Evolutionary conservation across 2,888 invertebrate genomes (phyloP).

Genomic region (Dasysyrphus albostriatus): DNA sequence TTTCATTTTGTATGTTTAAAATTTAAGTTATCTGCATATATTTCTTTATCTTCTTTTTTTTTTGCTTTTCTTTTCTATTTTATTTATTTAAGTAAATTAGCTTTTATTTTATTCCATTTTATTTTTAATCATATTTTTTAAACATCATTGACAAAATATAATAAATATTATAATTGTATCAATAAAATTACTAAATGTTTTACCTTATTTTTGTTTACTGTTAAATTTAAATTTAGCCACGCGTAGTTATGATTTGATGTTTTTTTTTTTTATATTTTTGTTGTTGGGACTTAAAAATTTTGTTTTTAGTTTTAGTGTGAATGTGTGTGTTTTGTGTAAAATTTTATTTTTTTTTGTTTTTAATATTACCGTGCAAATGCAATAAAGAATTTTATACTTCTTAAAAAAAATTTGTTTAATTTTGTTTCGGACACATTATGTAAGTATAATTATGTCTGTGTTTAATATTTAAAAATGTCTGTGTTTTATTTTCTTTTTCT

Average conservation of each 20-base stretch:
- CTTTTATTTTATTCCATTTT: conserved; percentile 55
- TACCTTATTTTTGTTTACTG: conserved; percentile 21
- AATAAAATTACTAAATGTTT: conserved; percentile 64
- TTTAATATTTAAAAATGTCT: conserved; percentile 8
- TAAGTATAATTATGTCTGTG: conserved; percentile 15
- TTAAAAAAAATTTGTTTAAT: conserved; percentile 62
- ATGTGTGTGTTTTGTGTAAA: conserved; percentile 50
- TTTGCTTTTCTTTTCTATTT: conserved; percentile 18
- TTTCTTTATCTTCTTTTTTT: conserved; percentile 44
- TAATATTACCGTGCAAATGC: conserved; percentile 71
- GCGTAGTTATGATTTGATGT: conserved; percentile 50
- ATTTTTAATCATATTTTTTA: conserved; percentile 24
- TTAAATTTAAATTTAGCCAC: conserved; percentile 60
- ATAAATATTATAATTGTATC: conserved; percentile 73
- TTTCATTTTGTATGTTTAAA: conserved; percentile 68
- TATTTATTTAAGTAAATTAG: conserved; percentile 57
- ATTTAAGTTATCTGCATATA: conserved; percentile 64
- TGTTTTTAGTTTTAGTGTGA: conserved; percentile 50
- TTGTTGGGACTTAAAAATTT: conserved; percentile 38
- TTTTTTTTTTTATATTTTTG: conserved; percentile 27
- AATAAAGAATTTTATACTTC: conserved; percentile 64
- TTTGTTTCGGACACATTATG: conserved; percentile 55
- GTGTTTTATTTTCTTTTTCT: conserved; percentile 15
- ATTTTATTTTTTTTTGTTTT: conserved; percentile 45
- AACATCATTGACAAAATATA: conserved; percentile 77